Base-by-base conservation (phyloP, 1,140 invertebrate genomes). In the Mamestra configurata region DNA sequence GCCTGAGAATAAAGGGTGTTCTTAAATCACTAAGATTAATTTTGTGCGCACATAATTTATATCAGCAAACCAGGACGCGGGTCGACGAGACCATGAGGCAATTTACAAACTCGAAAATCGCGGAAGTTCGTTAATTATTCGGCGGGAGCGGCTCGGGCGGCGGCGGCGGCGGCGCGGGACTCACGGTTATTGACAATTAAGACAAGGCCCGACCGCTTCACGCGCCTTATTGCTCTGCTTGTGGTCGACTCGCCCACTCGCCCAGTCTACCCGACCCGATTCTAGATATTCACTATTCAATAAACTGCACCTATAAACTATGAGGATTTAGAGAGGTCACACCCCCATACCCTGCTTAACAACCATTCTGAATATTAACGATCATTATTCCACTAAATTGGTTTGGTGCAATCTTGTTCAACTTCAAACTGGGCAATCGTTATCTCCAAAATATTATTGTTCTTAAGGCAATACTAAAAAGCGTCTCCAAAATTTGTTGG, bases 71-170 rank as follows among this genome's bases (percentile, higher is more conserved):
- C 91, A 90, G 91, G 84, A 89, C 88, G 87, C 88, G 89, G 89
- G 89, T 90, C 90, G 89, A 90, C 88, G 88, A 93, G 89, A 93
- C 91, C 92, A 93, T 93, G 89, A 93, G 90, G 92, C 89, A 93
- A 93, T 94, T 94, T 93, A 93, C 89, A 93, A 94, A 94, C 91
- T 94, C 92, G 90, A 94, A 94, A 94, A 94, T 94, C 93, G 92
- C 86, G 90, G 91, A 94, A 93, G 89, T 94, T 94, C 90, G 91
- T 94, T 94, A 95, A 95, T 93, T 95, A 93, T 94, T 93, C 88
- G 88, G 82, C 83, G 86, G 82, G 91, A 90, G 86, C 84, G 81
- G 84, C 83, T 86, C 81, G 82, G 82, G 87, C 80, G 84, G 86
- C 83, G 86, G 84, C 83, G 86, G 81, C 83, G 82, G 87, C 80